Evolutionary conservation across 2,888 invertebrate species (phyloP), one percentile per base, ranked within the genome.

Genomic region (Tineola bisselliella): DNA sequence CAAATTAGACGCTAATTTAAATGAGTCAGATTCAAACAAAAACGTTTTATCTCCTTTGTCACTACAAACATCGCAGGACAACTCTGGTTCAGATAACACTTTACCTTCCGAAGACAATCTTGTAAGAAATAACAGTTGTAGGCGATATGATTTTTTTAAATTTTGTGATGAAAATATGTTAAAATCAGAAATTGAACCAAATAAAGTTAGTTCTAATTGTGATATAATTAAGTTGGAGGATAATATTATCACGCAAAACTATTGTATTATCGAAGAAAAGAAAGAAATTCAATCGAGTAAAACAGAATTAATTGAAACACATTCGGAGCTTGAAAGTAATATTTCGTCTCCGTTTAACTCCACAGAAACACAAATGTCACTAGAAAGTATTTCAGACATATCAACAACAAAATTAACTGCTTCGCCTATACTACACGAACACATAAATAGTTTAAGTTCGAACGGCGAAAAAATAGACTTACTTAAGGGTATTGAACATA

Each of bases 401-500:
- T 11, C 25, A 6, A 3, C 70, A 68, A 68, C 68, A 62, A 78
- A 77, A 74, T 75, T 77, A 73, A 68, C 78, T 66, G 73, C 81
- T 63, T 81, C 82, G 56, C 79, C 82, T 64, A 80, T 81, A 66
- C 79, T 77, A 61, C 69, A 72, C 62, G 68, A 73, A 67, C 70
- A 65, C 63, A 57, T 52, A 58, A 63, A 67, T 65, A 70, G 69
- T 69, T 73, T 70, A 64, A 33, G 30, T 33, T 65, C 69, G 66
- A 59, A 73, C 66, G 68, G 66, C 62, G 81, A 79, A 73, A 86
- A 87, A 76, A 83, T 84, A 68, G 87, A 88, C 75, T 70, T 88
- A 73, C 84, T 86, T 69, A 84, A 83, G 81, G 87, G 86, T 73
- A 86, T 88, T 66, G 86, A 87, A 73, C 86, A 82, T 69, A 88